Conservation (phyloP, 2,888 invertebrate genomes). For the Ochropleura plecta region DNA sequence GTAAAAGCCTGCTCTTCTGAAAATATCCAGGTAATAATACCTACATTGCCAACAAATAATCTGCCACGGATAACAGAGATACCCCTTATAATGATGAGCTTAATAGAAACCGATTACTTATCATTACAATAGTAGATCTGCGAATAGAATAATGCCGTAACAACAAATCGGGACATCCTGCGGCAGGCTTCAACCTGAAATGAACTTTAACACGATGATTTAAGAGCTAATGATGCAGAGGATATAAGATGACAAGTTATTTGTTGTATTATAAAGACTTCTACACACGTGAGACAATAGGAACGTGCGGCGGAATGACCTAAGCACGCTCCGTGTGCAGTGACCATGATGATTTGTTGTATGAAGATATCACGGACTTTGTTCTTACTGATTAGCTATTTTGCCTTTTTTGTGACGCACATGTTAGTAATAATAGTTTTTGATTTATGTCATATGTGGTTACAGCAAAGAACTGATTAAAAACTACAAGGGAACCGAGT, state of each 20-base stretch:
- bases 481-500: neutral
- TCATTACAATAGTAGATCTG: constrained; percentile 64
- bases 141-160: constrained; percentile 77
- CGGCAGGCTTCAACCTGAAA: constrained; percentile 56
- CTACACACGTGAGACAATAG: constrained; percentile 82
- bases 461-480: neutral
- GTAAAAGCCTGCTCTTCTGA: neutral
- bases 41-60: constrained; percentile 27
- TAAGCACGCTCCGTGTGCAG: constrained; percentile 62
- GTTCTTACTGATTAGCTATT: constrained; percentile 44
- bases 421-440: neutral
- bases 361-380: constrained; percentile 47
- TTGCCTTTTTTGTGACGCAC: constrained; percentile 39
- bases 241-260: constrained; percentile 67
- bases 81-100: constrained; percentile 40
- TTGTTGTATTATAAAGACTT: constrained; percentile 72
- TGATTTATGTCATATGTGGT: constrained; percentile 11
- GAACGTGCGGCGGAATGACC: constrained; percentile 73
- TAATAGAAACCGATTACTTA: constrained; percentile 57
- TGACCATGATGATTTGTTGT: constrained; percentile 56
- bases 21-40: neutral
- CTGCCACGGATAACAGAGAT: constrained; percentile 38
- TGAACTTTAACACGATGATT: constrained; percentile 59
- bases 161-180: constrained; percentile 74
- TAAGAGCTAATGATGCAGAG: constrained; percentile 46